Evolutionary conservation across 2,888 invertebrate species (phyloP).

Genomic region (Agrenia bidenticulata): DNA sequence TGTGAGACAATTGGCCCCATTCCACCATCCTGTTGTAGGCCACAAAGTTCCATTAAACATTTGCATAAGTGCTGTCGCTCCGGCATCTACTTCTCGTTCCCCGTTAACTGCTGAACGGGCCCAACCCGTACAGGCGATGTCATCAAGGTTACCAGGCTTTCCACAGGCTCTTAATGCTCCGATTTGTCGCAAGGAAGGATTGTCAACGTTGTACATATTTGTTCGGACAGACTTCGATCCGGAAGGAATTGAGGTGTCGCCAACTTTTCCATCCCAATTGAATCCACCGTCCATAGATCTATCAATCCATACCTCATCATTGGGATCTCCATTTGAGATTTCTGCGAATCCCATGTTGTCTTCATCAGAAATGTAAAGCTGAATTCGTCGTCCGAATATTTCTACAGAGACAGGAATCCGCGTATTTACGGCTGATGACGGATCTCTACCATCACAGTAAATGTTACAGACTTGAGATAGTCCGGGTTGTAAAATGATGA

Average conservation of each 20-base stretch:
- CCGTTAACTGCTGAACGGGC: conserved; percentile 39
- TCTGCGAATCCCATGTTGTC: conserved; percentile 46
- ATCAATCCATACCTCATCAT: conserved; percentile 48
- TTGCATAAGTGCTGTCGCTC: conserved; percentile 48
- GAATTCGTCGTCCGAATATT: conserved; percentile 36
- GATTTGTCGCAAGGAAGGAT: conserved; percentile 23
- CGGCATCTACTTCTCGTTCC: conserved; percentile 38
- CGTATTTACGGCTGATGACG: conserved; percentile 22
- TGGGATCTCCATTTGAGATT: conserved; percentile 37
- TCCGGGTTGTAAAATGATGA: no score
- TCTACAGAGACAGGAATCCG: conserved; percentile 27
- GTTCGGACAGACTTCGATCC: conserved; percentile 25
- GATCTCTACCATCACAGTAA: conserved; percentile 47
- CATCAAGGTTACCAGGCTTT: conserved; percentile 30
- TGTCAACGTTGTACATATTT: conserved; percentile 46
- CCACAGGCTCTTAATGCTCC: conserved; percentile 49
- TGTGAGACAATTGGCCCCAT: conserved; percentile 46
- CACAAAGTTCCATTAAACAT: conserved; percentile 37
- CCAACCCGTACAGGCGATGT: conserved; percentile 46
- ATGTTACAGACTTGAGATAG: conserved; percentile 40
- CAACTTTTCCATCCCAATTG: conserved; percentile 38
- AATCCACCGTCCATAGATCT: conserved; percentile 43
- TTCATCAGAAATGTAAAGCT: conserved; percentile 39
- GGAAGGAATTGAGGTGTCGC: conserved; percentile 32
- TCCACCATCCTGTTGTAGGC: conserved; percentile 50